These are phyloP conservation scores for Calephelis virginiensis DNA, from an alignment of 1,140 invertebrate species.

Conservation along the genomic window DNA sequence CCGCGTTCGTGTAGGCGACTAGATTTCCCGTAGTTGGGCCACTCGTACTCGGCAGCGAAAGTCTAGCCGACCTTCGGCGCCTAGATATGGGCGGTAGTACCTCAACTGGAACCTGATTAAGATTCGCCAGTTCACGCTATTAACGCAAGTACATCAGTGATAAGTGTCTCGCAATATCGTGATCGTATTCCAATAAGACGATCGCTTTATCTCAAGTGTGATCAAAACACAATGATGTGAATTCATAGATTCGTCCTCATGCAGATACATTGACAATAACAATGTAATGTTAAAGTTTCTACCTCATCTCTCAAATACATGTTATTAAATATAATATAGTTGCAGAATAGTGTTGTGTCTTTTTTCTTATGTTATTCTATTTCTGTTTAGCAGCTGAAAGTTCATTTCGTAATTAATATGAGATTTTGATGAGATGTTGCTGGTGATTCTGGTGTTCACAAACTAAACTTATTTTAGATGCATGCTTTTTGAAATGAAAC, in stretches of 20 bases:
- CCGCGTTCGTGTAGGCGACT: conserved; percentile 59
- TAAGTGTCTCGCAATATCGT: conserved; percentile 13
- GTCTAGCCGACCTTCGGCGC: conserved; percentile 70
- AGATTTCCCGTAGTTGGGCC: conserved; percentile 61
- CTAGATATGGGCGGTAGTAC: conserved; percentile 65
- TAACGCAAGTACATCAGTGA: conserved; percentile 21
- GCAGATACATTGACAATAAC: neutral
- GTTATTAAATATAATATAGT: no score
- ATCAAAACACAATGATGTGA: neutral
- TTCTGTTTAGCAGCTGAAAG: no score
- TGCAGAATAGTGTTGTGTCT: neutral
- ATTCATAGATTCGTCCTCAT: neutral
- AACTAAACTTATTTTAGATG: no score
- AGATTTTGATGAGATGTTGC: no score
- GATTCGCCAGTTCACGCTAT: conserved; percentile 22
- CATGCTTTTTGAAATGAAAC: no score
- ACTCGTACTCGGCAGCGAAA: conserved; percentile 59
- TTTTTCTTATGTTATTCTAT: no score
- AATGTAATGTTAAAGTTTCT: no score
- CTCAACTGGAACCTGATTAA: conserved; percentile 48
- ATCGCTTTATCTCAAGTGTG: neutral
- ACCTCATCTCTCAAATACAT: no score
- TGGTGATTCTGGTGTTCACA: no score
- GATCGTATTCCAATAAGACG: conserved; percentile 4
- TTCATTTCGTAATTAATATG: no score